Evolutionary conservation across 2,888 invertebrate genomes (phyloP).

Genomic region (Cetonia aurata): DNA sequence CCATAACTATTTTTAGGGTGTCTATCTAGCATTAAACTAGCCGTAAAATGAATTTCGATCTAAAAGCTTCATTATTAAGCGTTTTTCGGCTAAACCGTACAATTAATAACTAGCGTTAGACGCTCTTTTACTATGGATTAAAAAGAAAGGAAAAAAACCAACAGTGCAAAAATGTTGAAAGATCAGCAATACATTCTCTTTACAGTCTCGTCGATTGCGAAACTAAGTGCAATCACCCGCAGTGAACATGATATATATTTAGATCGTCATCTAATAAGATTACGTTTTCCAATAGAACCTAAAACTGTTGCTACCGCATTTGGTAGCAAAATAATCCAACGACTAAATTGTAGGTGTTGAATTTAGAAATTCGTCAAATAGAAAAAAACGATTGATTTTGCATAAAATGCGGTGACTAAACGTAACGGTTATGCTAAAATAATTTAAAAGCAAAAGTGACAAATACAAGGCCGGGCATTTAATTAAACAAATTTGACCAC

Average conservation of each 20-base stretch:
- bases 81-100: no score
- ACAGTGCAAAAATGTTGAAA: slow-evolving; percentile 35
- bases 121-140: slow-evolving; percentile 14
- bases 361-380: slow-evolving; percentile 1
- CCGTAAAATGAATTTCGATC: no score
- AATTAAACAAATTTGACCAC: slow-evolving; percentile 25
- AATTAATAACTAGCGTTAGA: background rate
- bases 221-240: slow-evolving; percentile 13
- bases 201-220: slow-evolving; percentile 18
- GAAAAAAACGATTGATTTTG: background rate
- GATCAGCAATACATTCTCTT: slow-evolving; percentile 33
- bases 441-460: slow-evolving; percentile 6
- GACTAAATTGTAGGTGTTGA: background rate
- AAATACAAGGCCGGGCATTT: slow-evolving; percentile 9
- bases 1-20: no score
- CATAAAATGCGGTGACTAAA: slow-evolving; percentile 16
- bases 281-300: slow-evolving; percentile 4
- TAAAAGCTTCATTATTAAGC: no score
- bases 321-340: slow-evolving; percentile 1
- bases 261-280: background rate
- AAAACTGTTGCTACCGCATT: background rate
- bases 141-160: slow-evolving; percentile 1
- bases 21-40: no score
- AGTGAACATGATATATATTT: background rate
- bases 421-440: background rate